A percentile compares a stretch with the other conserved stretches of the same genome.
phyloP scores from a whole-genome alignment of 2,888 invertebrate species.

The Nymphalis polychloros region DNA sequence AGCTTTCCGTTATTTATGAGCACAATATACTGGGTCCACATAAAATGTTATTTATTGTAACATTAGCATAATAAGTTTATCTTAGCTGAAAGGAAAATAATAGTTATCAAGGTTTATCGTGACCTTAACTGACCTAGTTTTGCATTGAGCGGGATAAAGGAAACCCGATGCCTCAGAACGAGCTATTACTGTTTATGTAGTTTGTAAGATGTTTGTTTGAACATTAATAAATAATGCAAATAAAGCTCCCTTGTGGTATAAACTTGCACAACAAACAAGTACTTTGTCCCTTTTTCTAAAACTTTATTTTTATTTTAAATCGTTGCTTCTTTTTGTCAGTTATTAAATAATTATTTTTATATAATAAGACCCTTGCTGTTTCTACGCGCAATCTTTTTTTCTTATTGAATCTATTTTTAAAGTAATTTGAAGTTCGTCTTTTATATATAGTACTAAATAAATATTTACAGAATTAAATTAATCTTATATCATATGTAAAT shows the following conservation, averaged over 20 bases:
- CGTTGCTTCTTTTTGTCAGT: too few relatives aligned
- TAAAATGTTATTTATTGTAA: slow-evolving; percentile 19
- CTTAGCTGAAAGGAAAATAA: slow-evolving; percentile 11
- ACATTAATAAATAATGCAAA: slow-evolving; percentile 9
- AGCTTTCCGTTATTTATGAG: background rate
- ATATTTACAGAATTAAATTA: too few relatives aligned
- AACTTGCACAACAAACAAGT: background rate
- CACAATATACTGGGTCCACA: background rate
- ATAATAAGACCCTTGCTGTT: too few relatives aligned
- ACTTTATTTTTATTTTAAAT: too few relatives aligned
- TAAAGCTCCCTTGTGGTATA: background rate
- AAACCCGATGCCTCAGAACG: slow-evolving; percentile 27
- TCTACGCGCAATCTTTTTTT: too few relatives aligned
- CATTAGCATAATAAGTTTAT: slow-evolving; percentile 10
- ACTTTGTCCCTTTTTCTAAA: background rate
- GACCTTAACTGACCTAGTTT: slow-evolving; percentile 26
- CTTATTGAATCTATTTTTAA: too few relatives aligned
- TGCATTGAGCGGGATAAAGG: slow-evolving; percentile 20
- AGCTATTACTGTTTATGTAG: slow-evolving; percentile 21
- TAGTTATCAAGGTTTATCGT: slow-evolving; percentile 27
- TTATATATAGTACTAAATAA: too few relatives aligned
- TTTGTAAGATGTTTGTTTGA: slow-evolving; percentile 8
- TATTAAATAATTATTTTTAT: too few relatives aligned
- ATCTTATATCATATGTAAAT: too few relatives aligned
- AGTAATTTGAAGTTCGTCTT: too few relatives aligned